A percentile compares a stretch with the other conserved stretches of the same genome.
Evolutionary conservation across 2,113 vertebrate genomes (phyloP).

Genomic region (Malurus alboscapulatus): DNA sequence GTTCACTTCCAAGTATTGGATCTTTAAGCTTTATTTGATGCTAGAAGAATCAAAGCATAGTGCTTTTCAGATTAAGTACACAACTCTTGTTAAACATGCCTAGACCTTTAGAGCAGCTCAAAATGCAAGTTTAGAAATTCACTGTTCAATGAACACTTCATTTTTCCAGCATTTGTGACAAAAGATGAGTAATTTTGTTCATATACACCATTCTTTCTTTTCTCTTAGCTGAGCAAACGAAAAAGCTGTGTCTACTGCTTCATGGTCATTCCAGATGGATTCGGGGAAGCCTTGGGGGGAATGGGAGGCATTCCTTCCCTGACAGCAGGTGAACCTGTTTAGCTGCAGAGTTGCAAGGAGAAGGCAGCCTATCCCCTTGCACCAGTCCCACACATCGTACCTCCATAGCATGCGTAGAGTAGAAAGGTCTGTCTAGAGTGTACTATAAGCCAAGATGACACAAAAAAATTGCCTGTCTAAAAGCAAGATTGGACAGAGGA

Average conservation of each 20-base stretch:
- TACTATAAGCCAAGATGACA: not conserved
- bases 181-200: not conserved
- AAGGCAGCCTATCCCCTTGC: not conserved
- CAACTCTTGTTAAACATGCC: not conserved
- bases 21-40: not conserved
- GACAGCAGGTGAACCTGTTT: not conserved
- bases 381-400: not conserved
- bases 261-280: not conserved
- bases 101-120: not conserved
- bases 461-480: not conserved
- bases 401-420: not conserved
- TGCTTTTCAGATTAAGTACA: not conserved
- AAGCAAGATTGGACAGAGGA: not conserved
- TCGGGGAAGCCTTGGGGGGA: not conserved
- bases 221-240: not conserved
- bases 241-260: not conserved
- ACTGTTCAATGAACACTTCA: not conserved
- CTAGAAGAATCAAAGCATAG: not conserved
- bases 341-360: not conserved
- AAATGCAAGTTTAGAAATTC: not conserved
- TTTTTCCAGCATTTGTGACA: not conserved
- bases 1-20: not conserved
- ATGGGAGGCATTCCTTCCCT: not conserved
- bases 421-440: not conserved
- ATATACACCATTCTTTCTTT: not conserved